Base-by-base conservation (phyloP, 92 coral and sea anemone species). In the Actinernus sp. region DNA sequence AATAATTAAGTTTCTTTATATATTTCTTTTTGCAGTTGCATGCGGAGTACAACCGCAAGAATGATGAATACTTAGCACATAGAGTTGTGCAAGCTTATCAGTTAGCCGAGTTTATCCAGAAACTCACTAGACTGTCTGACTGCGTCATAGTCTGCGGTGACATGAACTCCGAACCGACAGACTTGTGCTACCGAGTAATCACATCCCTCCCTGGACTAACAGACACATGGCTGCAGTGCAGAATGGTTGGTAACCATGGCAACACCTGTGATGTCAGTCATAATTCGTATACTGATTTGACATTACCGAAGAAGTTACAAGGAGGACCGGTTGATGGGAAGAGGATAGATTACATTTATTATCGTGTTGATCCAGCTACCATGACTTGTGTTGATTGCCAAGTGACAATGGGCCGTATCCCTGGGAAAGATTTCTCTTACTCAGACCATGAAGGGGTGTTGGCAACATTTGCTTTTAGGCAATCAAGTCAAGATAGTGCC, bases 101-200 rank as follows among this genome's bases (percentile, higher is more conserved):
- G 47, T 78, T 94, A 40, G 68, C 98, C 1, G 88, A 91, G 77
- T 86, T 90, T 31, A 76, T 94, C 49, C 73, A 84, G 19, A 92
- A 87, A 25, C 56, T 90, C 31, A 94, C 98, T 4, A 72, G 69
- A 18, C 95, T 95, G 0, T 76, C 79, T 25, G 97, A 91, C 61
- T 41, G 79, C 44, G 95, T 91, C 25, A 65, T 94, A 20, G 85
- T 94, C 38, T 94, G 97, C 43, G 98, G 98, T 8, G 98, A 94
- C 61, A 88, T 94, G 86, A 94, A 94, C 62, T 68, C 89, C 37
- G 92, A 87, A 51, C 97, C 98, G 26, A 71, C 68, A 26, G 90
- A 91, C 49, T 76, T 83, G 26, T 87, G 95, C 50, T 91, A 91
- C 65, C 85, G 89, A 47, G 60, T 94, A 2, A 73, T 94, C 21